Conservation (phyloP, 2,888 invertebrate genomes). For the Xanthostigma xanthostigma region DNA sequence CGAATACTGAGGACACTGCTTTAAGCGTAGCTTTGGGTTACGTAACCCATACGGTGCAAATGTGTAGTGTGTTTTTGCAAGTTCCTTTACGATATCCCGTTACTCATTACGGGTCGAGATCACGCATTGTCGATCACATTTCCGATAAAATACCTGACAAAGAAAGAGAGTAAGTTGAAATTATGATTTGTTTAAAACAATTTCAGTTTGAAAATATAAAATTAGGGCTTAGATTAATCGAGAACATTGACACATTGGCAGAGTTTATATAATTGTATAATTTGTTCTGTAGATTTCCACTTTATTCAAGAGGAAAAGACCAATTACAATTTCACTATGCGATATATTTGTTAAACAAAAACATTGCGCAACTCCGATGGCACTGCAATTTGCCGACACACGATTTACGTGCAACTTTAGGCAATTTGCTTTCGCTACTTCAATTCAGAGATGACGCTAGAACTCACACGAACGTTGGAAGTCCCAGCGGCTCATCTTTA, state of each 20-base stretch:
- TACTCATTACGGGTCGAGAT: conserved; percentile 65
- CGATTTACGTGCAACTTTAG: conserved; percentile 61
- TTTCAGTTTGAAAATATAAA: no score
- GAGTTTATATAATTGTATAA: neutral
- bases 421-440: conserved; percentile 41
- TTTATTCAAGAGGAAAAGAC: conserved; percentile 67
- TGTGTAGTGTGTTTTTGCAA: conserved; percentile 70
- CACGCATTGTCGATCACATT: conserved; percentile 65
- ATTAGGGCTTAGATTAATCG: no score
- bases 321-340: conserved; percentile 73
- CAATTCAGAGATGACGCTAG: conserved; percentile 11
- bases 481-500: neutral
- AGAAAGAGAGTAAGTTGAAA: conserved; percentile 41
- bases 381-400: conserved; percentile 55
- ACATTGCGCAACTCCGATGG: conserved; percentile 80
- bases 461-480: conserved; percentile 4
- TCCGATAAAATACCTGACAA: conserved; percentile 50
- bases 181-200: neutral
- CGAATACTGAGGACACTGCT: conserved; percentile 44
- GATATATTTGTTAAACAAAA: conserved; percentile 84
- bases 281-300: conserved; percentile 53
- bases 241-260: conserved; percentile 27
- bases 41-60: conserved; percentile 66
- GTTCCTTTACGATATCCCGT: conserved; percentile 77
- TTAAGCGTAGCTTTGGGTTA: conserved; percentile 78